phyloP scores from a whole-genome alignment of 2,113 vertebrate species.

The Eptatretus burgeri region DNA sequence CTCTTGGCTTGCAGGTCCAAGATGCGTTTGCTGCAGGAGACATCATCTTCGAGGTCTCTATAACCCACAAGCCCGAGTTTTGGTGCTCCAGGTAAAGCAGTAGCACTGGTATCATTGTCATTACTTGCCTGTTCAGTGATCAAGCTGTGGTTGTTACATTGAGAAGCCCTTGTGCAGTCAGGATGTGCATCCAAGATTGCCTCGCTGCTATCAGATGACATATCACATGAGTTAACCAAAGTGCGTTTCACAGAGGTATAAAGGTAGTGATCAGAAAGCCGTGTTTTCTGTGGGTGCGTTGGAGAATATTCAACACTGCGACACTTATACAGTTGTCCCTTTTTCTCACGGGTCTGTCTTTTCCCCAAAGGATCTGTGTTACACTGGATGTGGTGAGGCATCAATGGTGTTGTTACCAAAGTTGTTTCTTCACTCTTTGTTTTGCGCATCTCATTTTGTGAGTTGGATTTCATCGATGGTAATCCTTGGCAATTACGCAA shows the following conservation, averaged over 20 bases:
- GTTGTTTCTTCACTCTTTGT: background rate
- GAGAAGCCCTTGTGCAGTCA: too few relatives aligned
- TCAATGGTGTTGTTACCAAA: background rate
- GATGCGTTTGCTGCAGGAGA: background rate
- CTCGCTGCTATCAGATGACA: background rate
- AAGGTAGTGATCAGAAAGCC: background rate
- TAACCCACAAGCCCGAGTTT: background rate
- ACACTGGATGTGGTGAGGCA: background rate
- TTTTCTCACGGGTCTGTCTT: background rate
- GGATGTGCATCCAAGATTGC: background rate
- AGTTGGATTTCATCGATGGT: background rate
- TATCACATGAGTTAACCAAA: background rate
- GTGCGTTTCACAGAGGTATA: background rate
- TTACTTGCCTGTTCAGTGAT: background rate
- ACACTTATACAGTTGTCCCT: conserved; percentile 2
- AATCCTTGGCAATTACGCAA: background rate
- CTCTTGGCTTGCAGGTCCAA: conserved; percentile 1
- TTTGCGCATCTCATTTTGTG: background rate
- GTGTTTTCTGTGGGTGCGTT: background rate
- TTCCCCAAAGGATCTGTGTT: conserved; percentile 1
- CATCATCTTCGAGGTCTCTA: background rate
- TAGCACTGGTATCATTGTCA: background rate
- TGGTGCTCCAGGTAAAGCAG: background rate
- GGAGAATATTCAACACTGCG: conserved; percentile 2
- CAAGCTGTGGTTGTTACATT: background rate